A percentile compares a stretch with the other conserved stretches of the same genome.
These are phyloP conservation scores for Urocolius indicus DNA, from an alignment of 2,113 vertebrate genomes.

Conservation along the genomic window DNA sequence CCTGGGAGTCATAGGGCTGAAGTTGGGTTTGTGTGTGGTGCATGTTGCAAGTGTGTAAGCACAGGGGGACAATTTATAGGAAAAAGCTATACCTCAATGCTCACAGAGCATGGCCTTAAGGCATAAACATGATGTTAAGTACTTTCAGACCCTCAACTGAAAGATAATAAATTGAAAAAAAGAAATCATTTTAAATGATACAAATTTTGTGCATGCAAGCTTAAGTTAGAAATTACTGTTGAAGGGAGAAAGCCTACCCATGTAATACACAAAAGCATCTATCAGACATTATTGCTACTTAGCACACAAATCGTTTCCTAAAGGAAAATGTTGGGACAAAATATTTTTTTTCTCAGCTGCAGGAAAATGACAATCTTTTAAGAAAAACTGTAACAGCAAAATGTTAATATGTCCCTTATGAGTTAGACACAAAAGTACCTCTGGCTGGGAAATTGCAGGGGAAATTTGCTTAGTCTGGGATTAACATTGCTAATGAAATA, in stretches of 20 bases:
- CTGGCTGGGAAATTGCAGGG: not conserved
- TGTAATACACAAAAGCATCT: not conserved
- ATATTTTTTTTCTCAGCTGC: not conserved
- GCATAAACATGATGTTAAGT: not conserved
- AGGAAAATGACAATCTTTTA: not conserved
- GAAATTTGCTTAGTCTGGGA: not conserved
- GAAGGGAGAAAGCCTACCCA: not conserved
- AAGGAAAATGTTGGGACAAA: not conserved
- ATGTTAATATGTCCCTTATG: not conserved
- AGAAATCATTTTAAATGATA: not conserved
- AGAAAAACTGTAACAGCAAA: not conserved
- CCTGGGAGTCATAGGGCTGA: not conserved
- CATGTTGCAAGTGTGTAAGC: not conserved
- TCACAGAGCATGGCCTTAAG: not conserved
- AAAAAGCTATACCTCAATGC: not conserved
- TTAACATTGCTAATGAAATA: constrained; percentile 15
- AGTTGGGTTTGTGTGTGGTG: not conserved
- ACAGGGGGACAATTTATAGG: not conserved
- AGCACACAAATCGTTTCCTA: not conserved
- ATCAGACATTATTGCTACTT: not conserved
- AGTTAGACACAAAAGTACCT: constrained; percentile 1
- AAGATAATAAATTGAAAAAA: not conserved
- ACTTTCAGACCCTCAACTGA: not conserved
- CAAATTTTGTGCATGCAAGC: not conserved
- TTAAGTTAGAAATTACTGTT: not conserved